These are phyloP conservation scores for Hydrozoanthus gracilis DNA, from an alignment of 92 coral and sea anemone genomes.

Conservation along the genomic window DNA sequence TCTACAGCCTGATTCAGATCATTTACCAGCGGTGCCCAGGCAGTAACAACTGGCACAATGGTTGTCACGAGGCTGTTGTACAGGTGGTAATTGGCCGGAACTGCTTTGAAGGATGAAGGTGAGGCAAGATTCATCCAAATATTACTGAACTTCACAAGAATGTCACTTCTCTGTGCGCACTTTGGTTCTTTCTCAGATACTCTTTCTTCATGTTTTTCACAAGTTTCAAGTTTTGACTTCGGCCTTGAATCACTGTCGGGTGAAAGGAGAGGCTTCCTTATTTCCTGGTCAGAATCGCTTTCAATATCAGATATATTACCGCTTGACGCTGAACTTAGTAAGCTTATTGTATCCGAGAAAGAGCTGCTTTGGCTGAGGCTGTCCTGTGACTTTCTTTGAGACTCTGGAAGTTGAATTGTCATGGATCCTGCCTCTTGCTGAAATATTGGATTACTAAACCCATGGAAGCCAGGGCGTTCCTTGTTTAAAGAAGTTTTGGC, in stretches of 20 bases:
- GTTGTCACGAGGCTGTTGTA: constrained; percentile 97
- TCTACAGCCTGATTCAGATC: constrained; percentile 62
- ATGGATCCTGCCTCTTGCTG: constrained; percentile 58
- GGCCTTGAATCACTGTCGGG: constrained; percentile 39
- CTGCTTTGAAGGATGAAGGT: constrained; percentile 90
- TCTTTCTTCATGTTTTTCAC: constrained; percentile 8
- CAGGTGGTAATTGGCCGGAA: constrained; percentile 93
- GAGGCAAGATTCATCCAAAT: constrained; percentile 97
- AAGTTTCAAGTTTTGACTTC: constrained; percentile 30
- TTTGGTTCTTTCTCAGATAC: constrained; percentile 67
- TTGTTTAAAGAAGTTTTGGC: constrained; percentile 12
- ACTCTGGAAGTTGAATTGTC: constrained; percentile 53
- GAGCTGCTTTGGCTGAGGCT: constrained; percentile 78
- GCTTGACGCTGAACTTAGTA: constrained; percentile 68
- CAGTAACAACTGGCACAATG: constrained; percentile 88
- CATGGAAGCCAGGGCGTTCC: constrained; percentile 53
- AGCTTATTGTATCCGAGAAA: constrained; percentile 63
- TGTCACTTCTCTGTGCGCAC: constrained; percentile 82
- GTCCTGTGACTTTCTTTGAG: constrained; percentile 58
- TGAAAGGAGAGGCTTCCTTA: constrained; percentile 41
- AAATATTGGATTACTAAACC: constrained; percentile 75
- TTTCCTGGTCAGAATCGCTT: constrained; percentile 67
- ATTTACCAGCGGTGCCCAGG: constrained; percentile 89
- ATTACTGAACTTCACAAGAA: constrained; percentile 70
- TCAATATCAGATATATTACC: constrained; percentile 93